Conservation (phyloP, 2,888 invertebrate species). For the Nymphalis urticae region DNA sequence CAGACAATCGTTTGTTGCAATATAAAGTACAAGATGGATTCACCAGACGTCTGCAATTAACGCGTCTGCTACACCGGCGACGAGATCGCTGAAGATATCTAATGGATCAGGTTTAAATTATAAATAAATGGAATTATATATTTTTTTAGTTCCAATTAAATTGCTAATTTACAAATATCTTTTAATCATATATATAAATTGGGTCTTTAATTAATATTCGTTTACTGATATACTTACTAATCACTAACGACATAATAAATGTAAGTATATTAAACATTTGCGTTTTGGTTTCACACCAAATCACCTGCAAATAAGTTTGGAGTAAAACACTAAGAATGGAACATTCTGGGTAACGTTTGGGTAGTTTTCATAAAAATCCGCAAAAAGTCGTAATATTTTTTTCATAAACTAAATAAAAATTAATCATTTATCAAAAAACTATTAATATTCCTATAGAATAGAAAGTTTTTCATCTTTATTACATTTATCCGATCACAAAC, state of each 20-base stretch:
- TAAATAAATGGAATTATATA: conserved; percentile 13
- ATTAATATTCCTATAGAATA: no score
- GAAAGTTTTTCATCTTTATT: conserved; percentile 16
- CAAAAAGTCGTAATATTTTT: no score
- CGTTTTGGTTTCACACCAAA: background rate
- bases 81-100: conserved; percentile 27
- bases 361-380: no score
- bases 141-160: background rate
- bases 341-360: no score
- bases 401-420: no score
- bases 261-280: background rate
- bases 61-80: conserved; percentile 36
- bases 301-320: background rate
- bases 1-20: conserved; percentile 31
- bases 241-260: background rate
- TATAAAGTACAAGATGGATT: conserved; percentile 34
- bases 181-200: background rate
- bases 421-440: no score
- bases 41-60: conserved; percentile 40
- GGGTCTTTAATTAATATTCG: background rate
- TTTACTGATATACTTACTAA: background rate
- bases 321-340: background rate
- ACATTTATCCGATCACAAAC: conserved; percentile 1
- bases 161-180: background rate
- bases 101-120: conserved; percentile 11